These are phyloP conservation scores for Embidobia sp. DNA, from an alignment of 2,888 invertebrate species.

Conservation along the genomic window DNA sequence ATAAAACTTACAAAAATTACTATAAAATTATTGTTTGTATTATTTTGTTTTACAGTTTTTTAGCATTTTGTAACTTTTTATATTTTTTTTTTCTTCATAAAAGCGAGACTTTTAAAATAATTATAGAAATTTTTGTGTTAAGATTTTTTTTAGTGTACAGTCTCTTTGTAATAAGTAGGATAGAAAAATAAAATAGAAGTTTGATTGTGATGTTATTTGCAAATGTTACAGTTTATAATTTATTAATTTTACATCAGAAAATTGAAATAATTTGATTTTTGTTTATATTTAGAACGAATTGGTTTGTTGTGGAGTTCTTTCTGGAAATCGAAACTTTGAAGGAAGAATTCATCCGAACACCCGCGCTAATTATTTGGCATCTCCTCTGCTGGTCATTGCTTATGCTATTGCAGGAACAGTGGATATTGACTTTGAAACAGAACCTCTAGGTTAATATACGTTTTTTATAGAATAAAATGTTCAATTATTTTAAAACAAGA, in stretches of 20 bases:
- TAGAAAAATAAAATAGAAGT: too few species aligned
- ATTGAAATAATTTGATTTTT: not conserved
- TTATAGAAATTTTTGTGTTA: too few species aligned
- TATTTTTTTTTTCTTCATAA: too few species aligned
- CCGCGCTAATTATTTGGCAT: conserved; percentile 97
- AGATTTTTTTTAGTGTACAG: too few species aligned
- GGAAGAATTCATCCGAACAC: conserved; percentile 98
- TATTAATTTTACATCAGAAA: too few species aligned
- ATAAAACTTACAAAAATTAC: too few species aligned
- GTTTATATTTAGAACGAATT: conserved; percentile 89
- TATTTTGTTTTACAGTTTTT: not conserved
- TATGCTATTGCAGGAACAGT: conserved; percentile 98
- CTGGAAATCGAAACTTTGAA: conserved; percentile 99
- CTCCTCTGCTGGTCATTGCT: conserved; percentile 98
- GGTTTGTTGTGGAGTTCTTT: conserved; percentile 97
- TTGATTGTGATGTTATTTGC: too few species aligned
- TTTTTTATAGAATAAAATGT: not conserved
- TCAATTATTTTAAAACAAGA: too few species aligned
- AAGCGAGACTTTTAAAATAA: too few species aligned
- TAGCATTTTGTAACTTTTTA: too few species aligned
- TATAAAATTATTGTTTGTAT: not conserved
- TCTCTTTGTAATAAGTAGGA: too few species aligned
- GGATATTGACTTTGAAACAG: conserved; percentile 95
- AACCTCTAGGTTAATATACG: conserved; percentile 87
- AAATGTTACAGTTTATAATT: too few species aligned